These are phyloP conservation scores for Fragariocoptes setiger DNA, from an alignment of 1,140 invertebrate species.

Conservation along the genomic window DNA sequence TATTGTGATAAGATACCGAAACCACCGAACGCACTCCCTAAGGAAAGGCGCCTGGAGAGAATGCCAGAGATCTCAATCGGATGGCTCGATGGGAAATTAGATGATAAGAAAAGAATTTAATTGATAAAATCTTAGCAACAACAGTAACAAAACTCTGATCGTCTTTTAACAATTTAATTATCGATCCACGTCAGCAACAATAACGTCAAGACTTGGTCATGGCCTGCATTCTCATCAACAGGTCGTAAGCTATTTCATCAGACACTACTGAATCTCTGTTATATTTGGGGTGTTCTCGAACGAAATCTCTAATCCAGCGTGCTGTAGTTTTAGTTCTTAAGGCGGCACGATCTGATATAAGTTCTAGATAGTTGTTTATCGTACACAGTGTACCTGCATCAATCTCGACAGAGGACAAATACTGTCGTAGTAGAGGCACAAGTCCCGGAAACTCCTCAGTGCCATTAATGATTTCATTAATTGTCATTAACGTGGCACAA, in stretches of 20 bases:
- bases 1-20: too few species aligned
- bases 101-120: too few species aligned
- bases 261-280: conserved; percentile 55
- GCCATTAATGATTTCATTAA: conserved; percentile 91
- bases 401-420: conserved; percentile 65
- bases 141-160: too few species aligned
- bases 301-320: conserved; percentile 65
- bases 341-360: conserved; percentile 61
- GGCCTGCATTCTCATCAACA: conserved; percentile 36
- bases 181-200: too few species aligned
- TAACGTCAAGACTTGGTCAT: too few species aligned
- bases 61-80: too few species aligned
- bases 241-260: conserved; percentile 69
- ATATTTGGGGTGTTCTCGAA: conserved; percentile 58
- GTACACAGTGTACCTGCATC: conserved; percentile 88
- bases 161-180: too few species aligned
- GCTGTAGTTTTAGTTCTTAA: conserved; percentile 58
- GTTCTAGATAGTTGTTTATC: conserved; percentile 74
- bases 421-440: conserved; percentile 66
- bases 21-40: too few species aligned
- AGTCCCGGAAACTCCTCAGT: conserved; percentile 81
- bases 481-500: conserved; percentile 32
- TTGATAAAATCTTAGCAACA: too few species aligned
- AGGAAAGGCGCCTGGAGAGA: too few species aligned
- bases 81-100: too few species aligned